Base-by-base conservation (phyloP, 2,113 vertebrate genomes). In the Oenanthe melanoleuca region DNA sequence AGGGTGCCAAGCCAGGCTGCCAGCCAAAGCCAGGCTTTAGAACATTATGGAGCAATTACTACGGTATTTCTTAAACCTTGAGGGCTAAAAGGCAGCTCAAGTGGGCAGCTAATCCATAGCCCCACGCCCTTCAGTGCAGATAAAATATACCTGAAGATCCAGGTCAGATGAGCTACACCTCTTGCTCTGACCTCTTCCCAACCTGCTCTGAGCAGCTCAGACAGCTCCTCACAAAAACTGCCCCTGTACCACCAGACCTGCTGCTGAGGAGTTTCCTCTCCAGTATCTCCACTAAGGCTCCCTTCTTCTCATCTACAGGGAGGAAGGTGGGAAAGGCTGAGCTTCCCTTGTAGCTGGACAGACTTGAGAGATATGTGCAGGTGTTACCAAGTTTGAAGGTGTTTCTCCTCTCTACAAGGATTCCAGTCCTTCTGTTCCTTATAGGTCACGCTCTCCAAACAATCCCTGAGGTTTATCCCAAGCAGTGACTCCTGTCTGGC, bases 11-110 rank as follows among this genome's bases (percentile, higher is more conserved):
- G 65, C 9, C 26, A 89, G 72, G 94, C 60, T 67, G 77, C 74
- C 85, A 86, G 95, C 92, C 94, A 96, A 95, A 86, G 82, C 55
- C 72, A 80, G 86, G 64, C 88, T 93, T 93, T 73, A 92, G 67
- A 80, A 80, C 26, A 45, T 92, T 92, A 90, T 4, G 2, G 55
- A 72, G 88, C 82, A 93, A 95, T 90, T 95, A 94, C 79, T 52
- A 8, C 8, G 6, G 63, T 65, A 80, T 73, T 96, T 83, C 90
- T 92, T 83, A 93, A 96, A 83, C 72, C 71, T 79, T n/a, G 29
- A 55, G 29, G 50, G 45, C 53, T 80, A 73, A 80, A 75, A 88
- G 81, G 82, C 63, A 82, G 71, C 64, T 90, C 18, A 5, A 82
- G 59, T 56, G 53, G 40, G 34, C 49, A 57, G 50, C n/a, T 85